Percentiles rank a stretch among this genome's conserved stretches.
These are phyloP conservation scores for Neolamprologus caudopunctatus DNA, from an alignment of 2,113 vertebrate genomes.

Conservation along the genomic window DNA sequence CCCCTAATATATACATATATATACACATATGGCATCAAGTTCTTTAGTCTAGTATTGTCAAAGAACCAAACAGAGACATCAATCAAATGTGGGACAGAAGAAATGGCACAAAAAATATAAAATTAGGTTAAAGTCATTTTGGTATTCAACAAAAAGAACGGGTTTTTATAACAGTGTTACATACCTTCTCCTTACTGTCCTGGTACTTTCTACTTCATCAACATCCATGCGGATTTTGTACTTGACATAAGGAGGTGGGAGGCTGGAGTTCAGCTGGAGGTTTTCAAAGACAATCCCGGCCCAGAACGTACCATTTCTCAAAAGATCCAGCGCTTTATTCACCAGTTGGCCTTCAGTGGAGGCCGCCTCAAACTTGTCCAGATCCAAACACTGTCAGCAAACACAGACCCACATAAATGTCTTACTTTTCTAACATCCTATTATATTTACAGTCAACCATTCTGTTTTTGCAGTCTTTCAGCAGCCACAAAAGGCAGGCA, in stretches of 20 bases:
- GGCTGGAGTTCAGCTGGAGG: conserved; percentile 57
- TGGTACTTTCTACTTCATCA: conserved; percentile 84
- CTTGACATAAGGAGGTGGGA: conserved; percentile 78
- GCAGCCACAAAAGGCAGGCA: neutral
- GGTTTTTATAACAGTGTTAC: neutral
- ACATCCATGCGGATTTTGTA: conserved; percentile 98
- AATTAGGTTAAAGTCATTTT: neutral
- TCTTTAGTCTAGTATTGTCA: neutral
- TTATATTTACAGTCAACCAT: neutral
- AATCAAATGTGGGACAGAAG: neutral
- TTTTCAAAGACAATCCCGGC: conserved; percentile 86
- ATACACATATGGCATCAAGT: neutral
- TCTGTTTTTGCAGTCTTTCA: neutral
- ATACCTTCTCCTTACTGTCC: conserved; percentile 83
- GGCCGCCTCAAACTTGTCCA: conserved; percentile 87
- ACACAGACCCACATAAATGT: neutral
- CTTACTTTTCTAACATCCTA: neutral
- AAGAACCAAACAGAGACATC: neutral
- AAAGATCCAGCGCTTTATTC: conserved; percentile 78
- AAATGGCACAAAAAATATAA: neutral
- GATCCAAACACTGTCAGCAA: conserved; percentile 82
- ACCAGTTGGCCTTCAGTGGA: conserved; percentile 78
- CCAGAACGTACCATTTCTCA: conserved; percentile 85
- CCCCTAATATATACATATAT: neutral
- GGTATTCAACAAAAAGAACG: neutral